These are phyloP conservation scores for Anguilla japonica DNA, from an alignment of 2,113 vertebrate species.

Conservation along the genomic window DNA sequence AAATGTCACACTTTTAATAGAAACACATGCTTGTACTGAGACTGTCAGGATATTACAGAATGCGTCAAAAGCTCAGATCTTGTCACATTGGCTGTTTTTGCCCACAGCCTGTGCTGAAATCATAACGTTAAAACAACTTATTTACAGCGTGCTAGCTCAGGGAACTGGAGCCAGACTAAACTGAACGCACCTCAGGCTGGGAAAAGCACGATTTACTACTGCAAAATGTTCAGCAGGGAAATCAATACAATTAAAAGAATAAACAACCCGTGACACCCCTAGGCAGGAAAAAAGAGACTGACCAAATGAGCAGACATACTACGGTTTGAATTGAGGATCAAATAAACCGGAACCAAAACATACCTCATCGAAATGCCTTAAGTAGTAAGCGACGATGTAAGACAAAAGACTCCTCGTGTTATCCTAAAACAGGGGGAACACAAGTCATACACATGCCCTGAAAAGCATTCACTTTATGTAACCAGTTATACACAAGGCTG, in stretches of 20 bases:
- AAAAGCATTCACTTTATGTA: not conserved
- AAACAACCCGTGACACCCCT: not conserved
- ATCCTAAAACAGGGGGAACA: slow-evolving; percentile 73
- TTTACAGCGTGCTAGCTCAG: not conserved
- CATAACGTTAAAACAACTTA: slow-evolving; percentile 12
- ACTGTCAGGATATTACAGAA: slow-evolving; percentile 20
- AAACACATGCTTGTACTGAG: slow-evolving; percentile 11
- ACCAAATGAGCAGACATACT: not conserved
- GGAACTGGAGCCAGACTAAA: not conserved
- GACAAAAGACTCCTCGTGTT: slow-evolving; percentile 86
- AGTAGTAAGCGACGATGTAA: slow-evolving; percentile 90
- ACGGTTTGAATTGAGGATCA: too few species aligned
- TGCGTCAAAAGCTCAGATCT: slow-evolving; percentile 26
- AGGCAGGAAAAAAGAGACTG: not conserved
- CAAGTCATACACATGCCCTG: not conserved
- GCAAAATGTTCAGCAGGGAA: not conserved
- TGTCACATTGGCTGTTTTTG: slow-evolving; percentile 17
- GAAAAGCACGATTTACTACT: not conserved
- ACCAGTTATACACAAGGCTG: not conserved
- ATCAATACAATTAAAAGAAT: slow-evolving; percentile 21
- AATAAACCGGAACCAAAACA: slow-evolving; percentile 29
- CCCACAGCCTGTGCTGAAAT: not conserved
- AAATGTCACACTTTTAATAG: slow-evolving; percentile 2
- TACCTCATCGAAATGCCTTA: slow-evolving; percentile 93
- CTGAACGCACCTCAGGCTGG: not conserved